A percentile compares a stretch with the other conserved stretches of the same genome.
Conservation (phyloP, 2,888 invertebrate species). For the Muschampia plurimacula region DNA sequence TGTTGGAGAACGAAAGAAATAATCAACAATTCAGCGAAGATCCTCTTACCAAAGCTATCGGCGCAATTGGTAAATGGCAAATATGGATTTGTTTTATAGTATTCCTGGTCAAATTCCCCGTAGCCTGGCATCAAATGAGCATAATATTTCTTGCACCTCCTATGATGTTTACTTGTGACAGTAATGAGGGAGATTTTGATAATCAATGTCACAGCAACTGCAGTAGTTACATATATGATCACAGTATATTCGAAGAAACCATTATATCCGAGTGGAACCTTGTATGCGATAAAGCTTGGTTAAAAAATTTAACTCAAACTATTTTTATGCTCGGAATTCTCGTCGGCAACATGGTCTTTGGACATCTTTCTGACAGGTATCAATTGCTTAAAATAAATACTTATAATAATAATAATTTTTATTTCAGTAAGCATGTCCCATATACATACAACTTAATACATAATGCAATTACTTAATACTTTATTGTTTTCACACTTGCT, state of each 20-base stretch:
- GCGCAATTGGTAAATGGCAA: constrained; percentile 91
- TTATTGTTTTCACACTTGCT: too few species aligned
- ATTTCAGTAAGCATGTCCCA: too few species aligned
- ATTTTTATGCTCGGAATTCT: constrained; percentile 92
- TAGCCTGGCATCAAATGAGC: constrained; percentile 92
- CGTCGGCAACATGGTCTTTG: constrained; percentile 90
- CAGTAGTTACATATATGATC: constrained; percentile 86
- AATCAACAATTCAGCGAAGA: constrained; percentile 77
- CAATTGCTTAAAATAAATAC: constrained; percentile 21
- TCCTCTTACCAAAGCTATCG: constrained; percentile 89
- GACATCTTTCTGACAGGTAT: constrained; percentile 91
- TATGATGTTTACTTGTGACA: constrained; percentile 82
- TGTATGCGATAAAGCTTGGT: constrained; percentile 87
- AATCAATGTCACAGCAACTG: constrained; percentile 84
- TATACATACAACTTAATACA: too few species aligned
- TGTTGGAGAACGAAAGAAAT: constrained; percentile 71
- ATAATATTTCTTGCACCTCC: constrained; percentile 92
- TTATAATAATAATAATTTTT: too few species aligned
- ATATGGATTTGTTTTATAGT: constrained; percentile 89
- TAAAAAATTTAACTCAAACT: constrained; percentile 91
- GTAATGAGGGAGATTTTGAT: constrained; percentile 65
- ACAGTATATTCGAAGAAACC: constrained; percentile 88
- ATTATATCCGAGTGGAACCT: constrained; percentile 92
- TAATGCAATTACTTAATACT: too few species aligned
- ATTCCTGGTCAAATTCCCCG: constrained; percentile 91